Evolutionary conservation across 2,113 vertebrate genomes (phyloP), one percentile per base, ranked within the genome.

Genomic region (Lagopus leucura): DNA sequence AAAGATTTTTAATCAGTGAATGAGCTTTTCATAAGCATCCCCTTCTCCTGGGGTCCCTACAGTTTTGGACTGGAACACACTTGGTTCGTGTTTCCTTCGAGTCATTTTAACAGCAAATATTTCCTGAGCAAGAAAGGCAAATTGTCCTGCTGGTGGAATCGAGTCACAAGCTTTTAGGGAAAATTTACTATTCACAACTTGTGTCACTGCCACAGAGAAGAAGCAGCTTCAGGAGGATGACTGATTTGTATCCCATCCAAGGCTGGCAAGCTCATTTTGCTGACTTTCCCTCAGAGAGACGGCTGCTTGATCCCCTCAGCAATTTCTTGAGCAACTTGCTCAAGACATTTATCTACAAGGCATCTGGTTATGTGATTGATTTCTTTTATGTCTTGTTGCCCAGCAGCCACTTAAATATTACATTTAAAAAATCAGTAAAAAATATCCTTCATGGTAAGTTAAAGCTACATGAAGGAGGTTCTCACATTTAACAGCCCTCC

Each of bases 291-390:
- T 69, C 55, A 55, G 88, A 82, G 87, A 88, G 25, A 78, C 63
- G 36, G 30, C n/a, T 75, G n/a, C 42, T 86, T 92, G 88, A 93
- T 94, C 38, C 86, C 34, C 34, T 64, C 65, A 55, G 64, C 50
- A 50, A 94, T 83, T 92, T 92, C 86, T 91, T 82, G 83, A 91
- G 69, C 88, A 90, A 81, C 88, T 92, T 67, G 61, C 77, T 94
- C 93, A 76, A 88, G 84, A 82, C 30, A 81, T 82, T 54, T 71
- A 76, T 94, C 96, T 91, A 70, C 70, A 84, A 63, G 76, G 79
- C 77, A 87, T 95, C 83, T 93, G 70, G 78, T 90, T 84, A 74
- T 52, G 40, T 91, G 90, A 95, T 91, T 89, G 83, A 94, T 82
- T 83, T 79, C n/a, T 69, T 82, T 88, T 74, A 82, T 32, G 83